Evolutionary conservation across 2,797 vertebrate species (phyloP), one percentile per base, ranked within the genome.

Genomic region (Eulemur rubriventer): DNA sequence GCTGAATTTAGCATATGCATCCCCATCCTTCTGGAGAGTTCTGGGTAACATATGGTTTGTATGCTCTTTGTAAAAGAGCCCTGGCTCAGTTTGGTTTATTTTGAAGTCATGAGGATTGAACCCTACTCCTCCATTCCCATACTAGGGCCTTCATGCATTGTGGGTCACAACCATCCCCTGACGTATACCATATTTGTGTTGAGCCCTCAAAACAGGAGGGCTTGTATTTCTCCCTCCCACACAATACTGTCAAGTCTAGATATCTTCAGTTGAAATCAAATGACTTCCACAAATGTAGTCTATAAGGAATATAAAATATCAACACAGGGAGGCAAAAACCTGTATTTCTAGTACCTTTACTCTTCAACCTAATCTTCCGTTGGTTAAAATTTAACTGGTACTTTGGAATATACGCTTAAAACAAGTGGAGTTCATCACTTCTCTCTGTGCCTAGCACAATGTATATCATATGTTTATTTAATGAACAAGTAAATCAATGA

Each of bases 1-100:
- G 55, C n/a, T 93, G 17, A n/a, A 96, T 55, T 94, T 76, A 97
- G 38, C 30, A 41, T 92, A 87, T 10, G 84, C 6, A 67, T 63
- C 91, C 61, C n/a, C 79, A n/a, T 22, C 35, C 76, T 81, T n/a
- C 33, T 76, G 59, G 63, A 95, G 75, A 88, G 38, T 52, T 85
- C 70, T 96, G 83, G 48, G 63, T 92, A 30, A 22, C 41, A 43
- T 38, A 50, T 75, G 52, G 59, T 86, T 93, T 92, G 35, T 85
- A 86, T 61, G 17, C n/a, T 55, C 63, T 65, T 65, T n/a, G 63
- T 72, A 67, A 83, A 10, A 92, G 70, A 90, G 22, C n/a, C 65
- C 41, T 76, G 65, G 79, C 33, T 94, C 33, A 75, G 48, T 92
- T 24, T 55, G 33, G 3, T 33, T 78, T 91, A 63, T 48, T 80